Conservation (phyloP, 2,797 vertebrate genomes). For the Petrocephalus sullivani region DNA sequence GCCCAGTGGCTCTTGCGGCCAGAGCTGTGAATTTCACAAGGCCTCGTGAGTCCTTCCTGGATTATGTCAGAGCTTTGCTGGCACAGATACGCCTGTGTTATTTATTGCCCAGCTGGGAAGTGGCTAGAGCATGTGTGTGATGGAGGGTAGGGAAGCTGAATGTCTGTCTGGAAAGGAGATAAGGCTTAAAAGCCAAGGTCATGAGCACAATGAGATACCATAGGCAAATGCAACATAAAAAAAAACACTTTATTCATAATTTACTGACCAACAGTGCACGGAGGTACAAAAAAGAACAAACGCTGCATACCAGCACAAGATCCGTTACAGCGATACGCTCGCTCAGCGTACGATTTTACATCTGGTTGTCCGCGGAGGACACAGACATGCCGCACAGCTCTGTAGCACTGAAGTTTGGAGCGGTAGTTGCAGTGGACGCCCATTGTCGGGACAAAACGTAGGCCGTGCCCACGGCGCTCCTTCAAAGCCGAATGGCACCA, state of each 20-base stretch:
- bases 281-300: not conserved
- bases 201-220: not conserved
- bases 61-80: not conserved
- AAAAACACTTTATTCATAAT: slow-evolving; percentile 40
- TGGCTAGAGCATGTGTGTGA: not conserved
- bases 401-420: not conserved
- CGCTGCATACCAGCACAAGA: not conserved
- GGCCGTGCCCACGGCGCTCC: no score
- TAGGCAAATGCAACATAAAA: slow-evolving; percentile 42
- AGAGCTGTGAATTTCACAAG: not conserved
- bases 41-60: not conserved
- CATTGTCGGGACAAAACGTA: not conserved
- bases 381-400: not conserved
- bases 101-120: slow-evolving; percentile 21
- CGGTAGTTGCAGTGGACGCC: not conserved
- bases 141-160: not conserved
- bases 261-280: slow-evolving; percentile 20
- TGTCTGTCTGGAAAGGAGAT: not conserved
- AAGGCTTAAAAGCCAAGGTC: not conserved
- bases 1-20: not conserved
- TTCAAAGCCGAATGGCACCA: not conserved
- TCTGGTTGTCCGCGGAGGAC: not conserved
- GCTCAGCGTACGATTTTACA: not conserved
- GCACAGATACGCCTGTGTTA: not conserved
- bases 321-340: not conserved